phyloP scores from a whole-genome alignment of 2,888 invertebrate species.

The Timema podura region DNA sequence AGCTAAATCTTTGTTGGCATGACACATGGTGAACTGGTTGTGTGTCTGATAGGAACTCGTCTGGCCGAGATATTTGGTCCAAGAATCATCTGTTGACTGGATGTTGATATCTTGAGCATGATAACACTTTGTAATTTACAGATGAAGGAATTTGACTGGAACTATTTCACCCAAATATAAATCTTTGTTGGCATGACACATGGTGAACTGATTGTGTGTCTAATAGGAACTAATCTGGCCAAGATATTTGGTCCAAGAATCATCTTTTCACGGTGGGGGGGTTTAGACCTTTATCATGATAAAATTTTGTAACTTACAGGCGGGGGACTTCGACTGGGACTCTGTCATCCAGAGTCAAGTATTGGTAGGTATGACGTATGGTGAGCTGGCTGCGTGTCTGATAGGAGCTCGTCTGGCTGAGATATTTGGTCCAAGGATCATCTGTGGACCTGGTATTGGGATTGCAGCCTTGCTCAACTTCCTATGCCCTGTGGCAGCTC shows the following conservation, averaged over 20 bases:
- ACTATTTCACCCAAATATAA: too few species aligned
- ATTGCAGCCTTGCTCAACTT: not conserved
- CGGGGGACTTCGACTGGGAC: not conserved
- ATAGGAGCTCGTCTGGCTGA: not conserved
- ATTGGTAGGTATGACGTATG: not conserved
- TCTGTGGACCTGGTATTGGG: not conserved
- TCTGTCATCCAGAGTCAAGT: not conserved
- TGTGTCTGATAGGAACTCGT: not conserved
- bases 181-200: too few species aligned
- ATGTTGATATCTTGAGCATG: not conserved
- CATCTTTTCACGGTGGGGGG: too few species aligned
- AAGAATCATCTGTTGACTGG: not conserved
- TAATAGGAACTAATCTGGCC: too few species aligned
- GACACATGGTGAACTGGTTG: not conserved
- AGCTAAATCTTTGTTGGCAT: not conserved
- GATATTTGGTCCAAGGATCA: not conserved
- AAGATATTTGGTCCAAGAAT: too few species aligned
- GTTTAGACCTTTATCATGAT: too few species aligned
- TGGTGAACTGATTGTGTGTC: too few species aligned
- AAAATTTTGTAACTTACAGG: not conserved
- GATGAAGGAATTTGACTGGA: not conserved
- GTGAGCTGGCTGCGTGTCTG: not conserved
- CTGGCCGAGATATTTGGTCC: not conserved
- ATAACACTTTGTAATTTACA: not conserved
- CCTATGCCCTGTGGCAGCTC: not conserved